Conservation (phyloP, 37 sponge, comb jelly and placozoan species). For the Lycopodina hypogea region DNA sequence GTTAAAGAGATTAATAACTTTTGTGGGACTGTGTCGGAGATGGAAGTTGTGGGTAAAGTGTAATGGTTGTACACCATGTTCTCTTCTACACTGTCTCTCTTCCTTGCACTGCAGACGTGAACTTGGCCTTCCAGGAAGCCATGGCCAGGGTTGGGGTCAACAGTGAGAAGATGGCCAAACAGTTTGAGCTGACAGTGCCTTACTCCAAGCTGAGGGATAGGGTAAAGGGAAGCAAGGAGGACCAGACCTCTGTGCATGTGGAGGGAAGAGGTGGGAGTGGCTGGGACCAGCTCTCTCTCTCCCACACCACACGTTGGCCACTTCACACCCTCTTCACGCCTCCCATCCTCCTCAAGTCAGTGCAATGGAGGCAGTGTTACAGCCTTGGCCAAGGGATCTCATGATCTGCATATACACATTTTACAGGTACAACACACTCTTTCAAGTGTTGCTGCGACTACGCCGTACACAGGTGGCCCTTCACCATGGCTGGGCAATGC, state of each 20-base stretch:
- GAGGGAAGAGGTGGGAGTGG: neutral
- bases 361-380: neutral
- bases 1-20: too few species aligned
- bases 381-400: neutral
- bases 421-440: conserved; percentile 81
- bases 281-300: conserved; percentile 67
- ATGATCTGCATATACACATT: neutral
- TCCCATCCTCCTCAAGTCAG: conserved; percentile 74
- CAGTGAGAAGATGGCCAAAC: conserved; percentile 45
- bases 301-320: conserved; percentile 81
- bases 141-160: conserved; percentile 45
- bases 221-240: neutral
- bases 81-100: neutral
- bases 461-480: conserved; percentile 71
- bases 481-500: conserved; percentile 78
- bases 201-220: neutral
- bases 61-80: too few species aligned
- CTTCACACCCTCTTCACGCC: conserved; percentile 87
- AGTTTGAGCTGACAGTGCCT: conserved; percentile 44
- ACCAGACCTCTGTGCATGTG: neutral
- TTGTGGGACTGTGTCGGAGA: too few species aligned
- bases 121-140: conserved; percentile 76
- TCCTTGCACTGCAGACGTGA: conserved; percentile 60
- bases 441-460: conserved; percentile 70
- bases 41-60: too few species aligned